A percentile compares a stretch with the other conserved stretches of the same genome.
phyloP scores from a whole-genome alignment of 2,888 invertebrate species.

The Neoscelio sp. region DNA sequence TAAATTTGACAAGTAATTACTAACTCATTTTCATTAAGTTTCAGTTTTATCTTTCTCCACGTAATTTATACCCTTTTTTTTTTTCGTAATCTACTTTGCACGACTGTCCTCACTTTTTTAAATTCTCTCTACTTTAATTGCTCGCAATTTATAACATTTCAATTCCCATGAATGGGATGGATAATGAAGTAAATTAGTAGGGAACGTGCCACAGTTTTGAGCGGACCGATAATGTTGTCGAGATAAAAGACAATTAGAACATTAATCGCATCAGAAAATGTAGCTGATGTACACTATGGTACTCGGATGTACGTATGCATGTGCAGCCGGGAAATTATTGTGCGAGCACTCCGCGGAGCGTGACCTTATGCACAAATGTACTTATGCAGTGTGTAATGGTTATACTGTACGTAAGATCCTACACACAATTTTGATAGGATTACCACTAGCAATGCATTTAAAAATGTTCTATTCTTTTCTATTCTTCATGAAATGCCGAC shows the following conservation, averaged over 20 bases:
- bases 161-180: constrained; percentile 8
- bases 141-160: not conserved
- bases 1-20: too few species aligned
- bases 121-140: not conserved
- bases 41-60: too few species aligned
- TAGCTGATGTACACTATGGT: constrained; percentile 14
- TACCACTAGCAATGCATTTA: too few species aligned
- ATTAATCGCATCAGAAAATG: constrained; percentile 49
- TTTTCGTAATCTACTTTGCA: too few species aligned
- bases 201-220: constrained; percentile 7
- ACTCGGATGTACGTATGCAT: not conserved
- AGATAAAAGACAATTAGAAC: constrained; percentile 56
- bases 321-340: constrained; percentile 25
- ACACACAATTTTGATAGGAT: constrained; percentile 32
- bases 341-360: constrained; percentile 19
- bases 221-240: constrained; percentile 24
- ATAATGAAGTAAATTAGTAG: constrained; percentile 7
- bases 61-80: too few species aligned
- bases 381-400: not conserved
- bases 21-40: too few species aligned
- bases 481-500: too few species aligned
- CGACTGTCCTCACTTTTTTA: not conserved
- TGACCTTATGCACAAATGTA: constrained; percentile 26
- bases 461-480: too few species aligned
- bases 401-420: constrained; percentile 8